Evolutionary conservation across 1,140 invertebrate species (phyloP).

Genomic region (Carcinoscorpius rotundicauda): DNA sequence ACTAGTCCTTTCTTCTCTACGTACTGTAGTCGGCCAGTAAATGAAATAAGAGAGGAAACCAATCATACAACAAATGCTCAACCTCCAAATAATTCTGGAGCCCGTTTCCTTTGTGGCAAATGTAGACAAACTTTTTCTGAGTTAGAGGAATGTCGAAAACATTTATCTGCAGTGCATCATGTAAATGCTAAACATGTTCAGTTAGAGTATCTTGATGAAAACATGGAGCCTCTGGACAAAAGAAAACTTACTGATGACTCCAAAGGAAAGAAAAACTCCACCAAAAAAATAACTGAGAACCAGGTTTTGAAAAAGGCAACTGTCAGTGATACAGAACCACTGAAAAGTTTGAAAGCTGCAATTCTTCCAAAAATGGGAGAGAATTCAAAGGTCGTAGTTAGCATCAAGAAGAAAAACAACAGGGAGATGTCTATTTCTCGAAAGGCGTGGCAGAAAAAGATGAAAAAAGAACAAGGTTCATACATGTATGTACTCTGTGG

Average conservation of each 20-base stretch:
- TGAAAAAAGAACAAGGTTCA: constrained; percentile 17
- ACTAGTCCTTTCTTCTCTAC: background rate
- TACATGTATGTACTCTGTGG: constrained; percentile 15
- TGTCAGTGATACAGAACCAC: no score
- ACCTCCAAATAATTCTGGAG: background rate
- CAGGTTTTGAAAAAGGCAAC: no score
- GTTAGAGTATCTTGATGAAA: no score
- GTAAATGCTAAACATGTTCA: background rate
- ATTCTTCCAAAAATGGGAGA: background rate
- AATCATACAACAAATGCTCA: background rate
- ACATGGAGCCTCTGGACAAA: no score
- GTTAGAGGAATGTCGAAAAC: constrained; percentile 4
- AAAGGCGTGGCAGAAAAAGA: constrained; percentile 19
- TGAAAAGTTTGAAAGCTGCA: constrained; percentile 3
- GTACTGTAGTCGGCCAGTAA: background rate
- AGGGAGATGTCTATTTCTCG: constrained; percentile 10
- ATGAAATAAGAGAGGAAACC: background rate
- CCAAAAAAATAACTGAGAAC: background rate
- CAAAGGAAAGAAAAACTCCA: background rate
- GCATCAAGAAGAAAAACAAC: constrained; percentile 1
- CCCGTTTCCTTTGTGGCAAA: constrained; percentile 1
- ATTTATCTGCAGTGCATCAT: background rate
- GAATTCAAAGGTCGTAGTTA: background rate
- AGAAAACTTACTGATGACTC: background rate
- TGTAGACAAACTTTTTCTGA: constrained; percentile 10